Evolutionary conservation across 2,797 vertebrate genomes (phyloP).

Genomic region (Phataginus tetradactyla): DNA sequence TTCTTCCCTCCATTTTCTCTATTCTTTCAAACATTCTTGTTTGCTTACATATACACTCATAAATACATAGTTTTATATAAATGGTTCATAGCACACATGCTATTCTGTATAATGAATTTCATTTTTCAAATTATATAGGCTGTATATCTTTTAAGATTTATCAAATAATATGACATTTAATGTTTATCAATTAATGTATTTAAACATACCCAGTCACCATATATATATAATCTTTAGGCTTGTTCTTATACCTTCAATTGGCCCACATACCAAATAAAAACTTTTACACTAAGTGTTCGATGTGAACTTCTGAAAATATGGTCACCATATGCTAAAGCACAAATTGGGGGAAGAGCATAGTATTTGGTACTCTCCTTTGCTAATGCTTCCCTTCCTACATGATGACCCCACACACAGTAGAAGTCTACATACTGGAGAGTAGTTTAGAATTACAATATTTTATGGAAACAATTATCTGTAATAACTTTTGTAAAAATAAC

Average conservation of each 20-base stretch:
- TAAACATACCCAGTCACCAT: not conserved
- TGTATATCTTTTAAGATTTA: not conserved
- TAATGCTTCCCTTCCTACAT: not conserved
- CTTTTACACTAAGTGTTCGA: not conserved
- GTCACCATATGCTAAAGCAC: not conserved
- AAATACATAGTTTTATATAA: not conserved
- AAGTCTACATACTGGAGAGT: not conserved
- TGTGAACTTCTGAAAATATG: constrained; percentile 36
- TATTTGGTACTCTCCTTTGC: not conserved
- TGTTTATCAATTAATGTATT: not conserved
- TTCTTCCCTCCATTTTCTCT: not conserved
- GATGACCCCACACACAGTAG: constrained; percentile 22
- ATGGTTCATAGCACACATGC: not conserved
- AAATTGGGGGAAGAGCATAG: not conserved
- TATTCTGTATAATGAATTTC: constrained; percentile 29
- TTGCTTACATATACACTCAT: not conserved
- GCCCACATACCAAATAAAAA: constrained; percentile 23
- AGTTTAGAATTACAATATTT: constrained; percentile 23
- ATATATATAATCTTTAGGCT: not conserved
- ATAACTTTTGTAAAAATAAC: constrained; percentile 36
- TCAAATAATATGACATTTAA: not conserved
- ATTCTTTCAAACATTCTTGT: constrained; percentile 19
- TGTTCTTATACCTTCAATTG: constrained; percentile 1
- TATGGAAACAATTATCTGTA: constrained; percentile 27
- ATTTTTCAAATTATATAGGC: constrained; percentile 26